phyloP scores from a whole-genome alignment of 2,113 vertebrate species.

The Perca flavescens region DNA sequence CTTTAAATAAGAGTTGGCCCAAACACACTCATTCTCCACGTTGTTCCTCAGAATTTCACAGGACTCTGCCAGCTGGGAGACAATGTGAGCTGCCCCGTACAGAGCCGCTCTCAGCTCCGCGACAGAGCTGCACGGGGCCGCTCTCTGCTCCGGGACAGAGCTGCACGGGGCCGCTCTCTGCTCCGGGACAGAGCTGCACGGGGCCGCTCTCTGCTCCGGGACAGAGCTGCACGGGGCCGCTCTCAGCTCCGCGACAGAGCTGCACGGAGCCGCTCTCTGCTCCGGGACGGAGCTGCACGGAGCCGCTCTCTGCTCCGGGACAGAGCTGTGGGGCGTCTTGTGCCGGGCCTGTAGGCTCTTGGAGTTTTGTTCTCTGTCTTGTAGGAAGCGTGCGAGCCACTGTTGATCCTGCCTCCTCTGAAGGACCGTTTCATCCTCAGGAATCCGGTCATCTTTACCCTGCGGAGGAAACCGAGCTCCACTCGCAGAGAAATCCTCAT shows the following conservation, averaged over 20 bases:
- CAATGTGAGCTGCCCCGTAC: constrained; percentile 74
- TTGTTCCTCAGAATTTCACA: constrained; percentile 76
- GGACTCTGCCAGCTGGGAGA: constrained; percentile 78
- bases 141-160: constrained; percentile 64
- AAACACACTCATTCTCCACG: constrained; percentile 72
- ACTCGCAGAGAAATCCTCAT: neutral
- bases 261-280: constrained; percentile 70
- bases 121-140: constrained; percentile 52
- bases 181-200: constrained; percentile 52
- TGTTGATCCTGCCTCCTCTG: constrained; percentile 70
- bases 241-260: constrained; percentile 56
- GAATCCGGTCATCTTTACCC: neutral
- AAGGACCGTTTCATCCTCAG: constrained; percentile 35
- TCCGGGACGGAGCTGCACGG: too few relatives aligned
- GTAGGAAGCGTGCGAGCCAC: constrained; percentile 75
- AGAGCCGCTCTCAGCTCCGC: constrained; percentile 72
- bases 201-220: constrained; percentile 64
- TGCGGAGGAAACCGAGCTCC: neutral
- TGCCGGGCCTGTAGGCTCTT: neutral
- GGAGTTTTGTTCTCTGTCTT: neutral
- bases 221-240: constrained; percentile 73
- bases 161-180: constrained; percentile 78
- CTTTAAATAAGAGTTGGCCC: constrained; percentile 69
- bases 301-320: too few relatives aligned
- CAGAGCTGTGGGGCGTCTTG: neutral